A percentile compares a stretch with the other conserved stretches of the same genome.
phyloP scores from a whole-genome alignment of 2,888 invertebrate species.

The Tiliacea citrago region DNA sequence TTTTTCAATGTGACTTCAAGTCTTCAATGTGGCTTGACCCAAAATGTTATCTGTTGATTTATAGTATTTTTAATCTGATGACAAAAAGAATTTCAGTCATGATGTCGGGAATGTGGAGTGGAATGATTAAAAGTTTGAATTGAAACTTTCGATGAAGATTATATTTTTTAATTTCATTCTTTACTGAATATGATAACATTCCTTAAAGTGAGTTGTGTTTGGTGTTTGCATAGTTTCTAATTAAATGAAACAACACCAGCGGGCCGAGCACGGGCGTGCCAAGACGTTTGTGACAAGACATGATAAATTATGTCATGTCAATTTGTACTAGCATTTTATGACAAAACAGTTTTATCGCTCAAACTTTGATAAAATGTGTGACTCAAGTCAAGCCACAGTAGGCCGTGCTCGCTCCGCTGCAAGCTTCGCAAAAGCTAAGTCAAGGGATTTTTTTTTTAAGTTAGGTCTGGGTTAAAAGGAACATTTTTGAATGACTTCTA shows the following conservation, averaged over 20 bases:
- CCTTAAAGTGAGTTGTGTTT: background rate
- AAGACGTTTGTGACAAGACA: no score
- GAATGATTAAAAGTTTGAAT: background rate
- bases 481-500: background rate
- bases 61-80: background rate
- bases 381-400: no score
- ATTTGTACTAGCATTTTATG: no score
- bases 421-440: background rate
- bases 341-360: no score
- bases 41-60: conserved; percentile 7
- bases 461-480: background rate
- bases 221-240: background rate
- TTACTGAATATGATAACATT: background rate
- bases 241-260: background rate
- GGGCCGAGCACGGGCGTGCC: no score
- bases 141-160: background rate
- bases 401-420: no score
- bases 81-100: conserved; percentile 3
- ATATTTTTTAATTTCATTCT: background rate
- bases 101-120: conserved; percentile 7
- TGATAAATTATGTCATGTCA: no score
- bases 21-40: background rate
- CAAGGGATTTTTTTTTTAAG: background rate
- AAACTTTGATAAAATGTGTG: no score
- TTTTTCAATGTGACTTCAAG: background rate